Base-by-base conservation (phyloP, 2,888 invertebrate species). In the Adelphocoris suturalis region DNA sequence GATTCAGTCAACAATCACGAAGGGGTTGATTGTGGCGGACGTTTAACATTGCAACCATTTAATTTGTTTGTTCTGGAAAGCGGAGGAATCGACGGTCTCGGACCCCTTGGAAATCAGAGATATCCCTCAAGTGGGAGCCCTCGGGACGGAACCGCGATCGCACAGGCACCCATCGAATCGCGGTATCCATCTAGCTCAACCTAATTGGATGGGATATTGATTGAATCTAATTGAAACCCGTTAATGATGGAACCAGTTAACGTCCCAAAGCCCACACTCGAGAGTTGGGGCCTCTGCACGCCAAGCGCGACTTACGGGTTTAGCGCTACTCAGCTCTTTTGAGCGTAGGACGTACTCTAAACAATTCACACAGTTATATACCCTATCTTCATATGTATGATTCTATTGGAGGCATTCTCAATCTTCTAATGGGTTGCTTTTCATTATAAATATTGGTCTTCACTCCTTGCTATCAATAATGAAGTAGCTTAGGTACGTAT, bases 191-290 rank as follows among this genome's bases (percentile, higher is more conserved):
- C 82, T 27, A 13, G 82, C 55, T 82, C 52, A 46, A 82, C 55
- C 52, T 82, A 82, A 82, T 82, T 82, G 82, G 55, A 55, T 48
- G 82, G 55, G 82, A 55, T 55, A 82, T 82, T 55, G 82, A 55
- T 82, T 52, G 82, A 82, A 52, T 82, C 55, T 55, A 82, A 82
- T 82, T 82, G 82, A 52, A 82, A 82, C 55, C 82, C 82, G 82
- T 82, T 82, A 82, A 82, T 52, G 82, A 82, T 82, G 82, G 55
- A 82, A 82, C 48, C 82, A 82, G 82, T 82, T 82, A 82, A 82
- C 82, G 55, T 82, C 55, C 82, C 52, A 80, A 80, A 82, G 82
- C 82, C 82, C 82, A 52, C 52, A 48, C 55, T 27, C 23, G 11
- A 12, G 13, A 52, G 14, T 11, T 14, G 9, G 14, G 27, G 76